Conservation (phyloP, 2,113 vertebrate genomes). For the Xyliphius kryptos region DNA sequence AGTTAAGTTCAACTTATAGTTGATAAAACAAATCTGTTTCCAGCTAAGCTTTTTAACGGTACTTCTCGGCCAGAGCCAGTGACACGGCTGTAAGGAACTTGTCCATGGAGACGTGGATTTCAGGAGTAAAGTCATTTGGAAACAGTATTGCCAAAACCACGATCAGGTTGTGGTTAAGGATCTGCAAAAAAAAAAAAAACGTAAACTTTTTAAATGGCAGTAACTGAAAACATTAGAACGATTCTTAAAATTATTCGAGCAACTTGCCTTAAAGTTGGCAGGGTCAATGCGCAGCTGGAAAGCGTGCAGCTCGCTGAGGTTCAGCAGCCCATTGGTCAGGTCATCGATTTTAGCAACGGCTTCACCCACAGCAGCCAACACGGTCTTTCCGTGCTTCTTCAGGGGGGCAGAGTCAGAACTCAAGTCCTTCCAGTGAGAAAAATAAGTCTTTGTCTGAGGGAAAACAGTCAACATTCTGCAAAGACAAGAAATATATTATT, state of each 20-base stretch:
- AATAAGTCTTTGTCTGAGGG: conserved; percentile 71
- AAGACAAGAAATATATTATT: not conserved
- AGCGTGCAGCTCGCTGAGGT: conserved; percentile 79
- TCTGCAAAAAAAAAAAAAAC: conserved; percentile 46
- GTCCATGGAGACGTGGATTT: conserved; percentile 60
- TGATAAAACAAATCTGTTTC: not conserved
- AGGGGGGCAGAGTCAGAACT: conserved; percentile 51
- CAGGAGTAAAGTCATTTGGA: conserved; percentile 57
- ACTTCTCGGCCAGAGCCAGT: conserved; percentile 61
- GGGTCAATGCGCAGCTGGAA: conserved; percentile 78
- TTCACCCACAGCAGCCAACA: conserved; percentile 51
- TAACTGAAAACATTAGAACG: too few species aligned
- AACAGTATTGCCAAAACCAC: conserved; percentile 54
- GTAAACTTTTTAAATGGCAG: too few species aligned
- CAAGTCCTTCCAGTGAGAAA: conserved; percentile 61
- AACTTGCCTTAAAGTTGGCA: conserved; percentile 71
- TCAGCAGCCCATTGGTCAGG: conserved; percentile 52
- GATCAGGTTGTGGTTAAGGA: conserved; percentile 54
- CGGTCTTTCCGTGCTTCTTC: conserved; percentile 63
- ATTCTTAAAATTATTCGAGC: not conserved
- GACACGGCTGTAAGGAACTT: conserved; percentile 59
- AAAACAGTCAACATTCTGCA: not conserved
- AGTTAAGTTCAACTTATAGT: too few species aligned
- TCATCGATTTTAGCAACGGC: conserved; percentile 67
- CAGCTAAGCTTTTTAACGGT: conserved; percentile 50